Evolutionary conservation across 2,797 vertebrate genomes (phyloP).

Genomic region (Arrhamphus sclerolepis): DNA sequence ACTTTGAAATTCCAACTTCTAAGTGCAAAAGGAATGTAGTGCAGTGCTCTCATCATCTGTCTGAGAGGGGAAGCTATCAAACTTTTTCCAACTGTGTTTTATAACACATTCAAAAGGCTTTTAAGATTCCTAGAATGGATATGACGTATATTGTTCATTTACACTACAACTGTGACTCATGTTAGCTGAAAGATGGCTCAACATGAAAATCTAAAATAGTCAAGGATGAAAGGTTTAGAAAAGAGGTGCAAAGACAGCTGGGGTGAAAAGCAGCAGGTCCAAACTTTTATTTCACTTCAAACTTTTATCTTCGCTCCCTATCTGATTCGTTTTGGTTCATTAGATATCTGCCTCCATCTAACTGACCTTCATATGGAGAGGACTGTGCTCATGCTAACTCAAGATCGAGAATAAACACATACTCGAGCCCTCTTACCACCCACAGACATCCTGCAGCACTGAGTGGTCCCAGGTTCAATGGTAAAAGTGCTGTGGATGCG

Average conservation of each 20-base stretch:
- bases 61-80: too few species aligned
- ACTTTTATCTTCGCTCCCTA: background rate
- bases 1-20: too few species aligned
- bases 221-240: slow-evolving; percentile 2
- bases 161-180: background rate
- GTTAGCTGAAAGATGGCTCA: background rate
- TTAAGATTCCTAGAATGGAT: too few species aligned
- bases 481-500: slow-evolving; percentile 58
- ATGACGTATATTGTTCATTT: background rate
- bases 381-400: slow-evolving; percentile 1
- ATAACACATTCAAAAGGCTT: too few species aligned
- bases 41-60: too few species aligned
- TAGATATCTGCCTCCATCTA: slow-evolving; percentile 4
- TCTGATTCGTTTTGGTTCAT: slow-evolving; percentile 13
- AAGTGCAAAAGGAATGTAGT: too few species aligned
- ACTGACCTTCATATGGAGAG: slow-evolving; percentile 11
- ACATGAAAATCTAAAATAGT: slow-evolving; percentile 4
- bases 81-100: too few species aligned
- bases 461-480: slow-evolving; percentile 44
- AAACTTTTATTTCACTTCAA: slow-evolving; percentile 6
- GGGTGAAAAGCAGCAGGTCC: slow-evolving; percentile 29
- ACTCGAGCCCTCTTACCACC: slow-evolving; percentile 8
- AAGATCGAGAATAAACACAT: slow-evolving; percentile 1
- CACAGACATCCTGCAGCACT: slow-evolving; percentile 39
- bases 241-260: slow-evolving; percentile 11